These are phyloP conservation scores for Sinelater perroti DNA, from an alignment of 2,888 invertebrate genomes.

Conservation along the genomic window DNA sequence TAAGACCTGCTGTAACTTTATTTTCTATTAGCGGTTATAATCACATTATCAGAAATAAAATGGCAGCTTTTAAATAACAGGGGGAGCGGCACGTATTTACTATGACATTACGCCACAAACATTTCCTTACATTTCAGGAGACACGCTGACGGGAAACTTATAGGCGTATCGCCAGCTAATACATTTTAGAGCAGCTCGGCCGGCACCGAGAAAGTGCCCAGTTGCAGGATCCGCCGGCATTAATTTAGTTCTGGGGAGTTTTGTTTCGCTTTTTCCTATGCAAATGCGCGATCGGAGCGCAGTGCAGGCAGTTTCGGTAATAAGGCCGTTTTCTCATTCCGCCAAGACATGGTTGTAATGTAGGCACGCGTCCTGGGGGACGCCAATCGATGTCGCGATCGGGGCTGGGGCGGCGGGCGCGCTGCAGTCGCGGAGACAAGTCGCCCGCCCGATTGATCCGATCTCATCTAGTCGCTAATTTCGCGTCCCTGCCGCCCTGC, in stretches of 20 bases:
- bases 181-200: too few species aligned
- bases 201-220: too few species aligned
- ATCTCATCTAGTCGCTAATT: slow-evolving; percentile 33
- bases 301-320: slow-evolving; percentile 20
- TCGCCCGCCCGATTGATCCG: slow-evolving; percentile 32
- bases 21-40: too few species aligned
- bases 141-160: too few species aligned
- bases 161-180: too few species aligned
- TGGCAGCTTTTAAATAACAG: too few species aligned
- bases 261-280: slow-evolving; percentile 11
- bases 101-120: too few species aligned
- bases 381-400: slow-evolving; percentile 33
- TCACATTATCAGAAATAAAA: too few species aligned
- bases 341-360: slow-evolving; percentile 31
- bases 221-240: too few species aligned
- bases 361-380: slow-evolving; percentile 29
- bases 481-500: slow-evolving; percentile 12
- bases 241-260: slow-evolving; percentile 10
- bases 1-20: too few species aligned
- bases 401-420: slow-evolving; percentile 15
- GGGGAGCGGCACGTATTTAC: too few species aligned
- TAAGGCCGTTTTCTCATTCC: slow-evolving; percentile 33
- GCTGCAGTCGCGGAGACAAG: slow-evolving; percentile 23
- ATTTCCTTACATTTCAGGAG: too few species aligned
- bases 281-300: slow-evolving; percentile 14